Base-by-base conservation (phyloP, 64 coral and sea anemone species). In the Actinia tenebrosa region DNA sequence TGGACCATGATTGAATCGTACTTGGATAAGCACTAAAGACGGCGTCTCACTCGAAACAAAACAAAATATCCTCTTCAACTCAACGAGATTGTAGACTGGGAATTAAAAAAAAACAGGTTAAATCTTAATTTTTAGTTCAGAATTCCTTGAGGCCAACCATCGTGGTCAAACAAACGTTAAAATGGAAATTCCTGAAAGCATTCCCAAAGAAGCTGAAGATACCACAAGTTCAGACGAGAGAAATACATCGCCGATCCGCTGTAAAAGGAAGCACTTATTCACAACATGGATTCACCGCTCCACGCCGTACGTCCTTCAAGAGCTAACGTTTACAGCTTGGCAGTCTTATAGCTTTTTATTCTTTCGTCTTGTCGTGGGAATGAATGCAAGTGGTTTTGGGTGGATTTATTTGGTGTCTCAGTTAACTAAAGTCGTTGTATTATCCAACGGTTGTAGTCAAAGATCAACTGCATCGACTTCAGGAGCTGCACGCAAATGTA, bases 341-440 rank as follows among this genome's bases (percentile, higher is more conserved):
- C 80, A 92, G 9, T 82, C 84, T 7, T 92, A 92, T 19, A 60
- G 77, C 4, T 53, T 87, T 2, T 80, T 92, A 4, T 92, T 81
- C 44, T 87, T 92, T 84, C 75, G 80, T 15, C 55, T 81, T 16
- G 86, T 92, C 19, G 85, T 55, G 0, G 86, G 60, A 9, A 11
- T 92, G 17, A 85, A 22, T 53, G n/a, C 90, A 7, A 18, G 22
- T 16, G 61, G 77, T 42, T 79, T 42, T 83, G 90, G 90, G 8
- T 62, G 84, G 27, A 45, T 92, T 30, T 87, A 87, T 44, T 92
- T 92, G 17, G 82, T 87, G 61, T 92, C 85, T 64, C 85, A 92
- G 56, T 75, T 72, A n/a, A 58, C 86, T 1, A 92, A 80, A 79
- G 90, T 61, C 14, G 46, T 82, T 23, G 83, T 61, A 4, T 10